Evolutionary conservation across 1,140 invertebrate species (phyloP).

Genomic region (Cyclargus thomasi): DNA sequence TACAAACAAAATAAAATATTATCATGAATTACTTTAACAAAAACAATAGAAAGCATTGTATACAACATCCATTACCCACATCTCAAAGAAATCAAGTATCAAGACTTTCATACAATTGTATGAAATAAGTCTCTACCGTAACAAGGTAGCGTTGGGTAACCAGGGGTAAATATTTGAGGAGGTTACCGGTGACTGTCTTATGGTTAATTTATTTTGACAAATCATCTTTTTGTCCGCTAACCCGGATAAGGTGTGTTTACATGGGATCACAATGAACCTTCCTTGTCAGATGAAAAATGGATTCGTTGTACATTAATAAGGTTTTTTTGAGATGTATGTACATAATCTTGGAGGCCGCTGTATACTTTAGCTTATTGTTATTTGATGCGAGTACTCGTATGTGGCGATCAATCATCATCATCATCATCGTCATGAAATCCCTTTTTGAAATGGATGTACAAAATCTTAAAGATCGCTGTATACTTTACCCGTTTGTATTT

Average conservation of each 20-base stretch:
- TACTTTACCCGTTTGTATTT: too few species aligned
- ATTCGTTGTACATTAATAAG: not conserved
- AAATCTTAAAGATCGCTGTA: too few species aligned
- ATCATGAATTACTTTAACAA: too few species aligned
- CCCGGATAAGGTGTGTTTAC: conserved; percentile 38
- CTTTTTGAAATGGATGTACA: too few species aligned
- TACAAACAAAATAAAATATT: too few species aligned
- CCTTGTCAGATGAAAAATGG: conserved; percentile 2
- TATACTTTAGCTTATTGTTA: not conserved
- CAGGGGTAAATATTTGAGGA: conserved; percentile 64
- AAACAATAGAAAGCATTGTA: not conserved
- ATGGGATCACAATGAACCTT: conserved; percentile 20
- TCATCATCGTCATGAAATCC: too few species aligned
- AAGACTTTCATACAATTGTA: conserved; percentile 26
- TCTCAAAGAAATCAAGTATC: conserved; percentile 11
- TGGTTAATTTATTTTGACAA: conserved; percentile 72
- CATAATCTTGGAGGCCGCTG: not conserved
- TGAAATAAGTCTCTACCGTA: too few species aligned
- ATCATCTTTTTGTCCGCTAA: conserved; percentile 53
- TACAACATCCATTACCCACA: not conserved
- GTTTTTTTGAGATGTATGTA: not conserved
- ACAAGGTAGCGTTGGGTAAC: conserved; percentile 39
- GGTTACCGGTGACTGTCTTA: conserved; percentile 52
- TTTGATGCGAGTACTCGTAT: too few species aligned
- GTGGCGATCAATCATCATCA: too few species aligned